These are phyloP conservation scores for Python bivittatus DNA, from an alignment of 2,113 vertebrate species.

Conservation along the genomic window DNA sequence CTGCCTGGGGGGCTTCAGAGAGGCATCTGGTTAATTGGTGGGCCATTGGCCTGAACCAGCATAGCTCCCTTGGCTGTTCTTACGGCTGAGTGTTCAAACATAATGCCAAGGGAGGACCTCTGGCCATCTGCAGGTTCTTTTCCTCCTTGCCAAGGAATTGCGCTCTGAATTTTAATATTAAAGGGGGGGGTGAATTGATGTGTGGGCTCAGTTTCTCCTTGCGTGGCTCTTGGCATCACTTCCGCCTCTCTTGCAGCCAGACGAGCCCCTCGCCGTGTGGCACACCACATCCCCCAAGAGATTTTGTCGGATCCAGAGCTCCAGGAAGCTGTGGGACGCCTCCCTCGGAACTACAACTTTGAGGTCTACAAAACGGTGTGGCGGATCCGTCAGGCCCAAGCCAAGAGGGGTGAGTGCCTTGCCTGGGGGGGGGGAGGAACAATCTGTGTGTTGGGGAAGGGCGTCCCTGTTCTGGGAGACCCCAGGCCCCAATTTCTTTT, in stretches of 20 bases:
- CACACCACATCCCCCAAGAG: slow-evolving; percentile 90
- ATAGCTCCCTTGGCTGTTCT: not conserved
- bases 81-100: not conserved
- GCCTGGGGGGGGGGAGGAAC: not conserved
- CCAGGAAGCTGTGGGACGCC: slow-evolving; percentile 75
- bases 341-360: slow-evolving; percentile 97
- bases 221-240: rapidly evolving
- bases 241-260: slow-evolving; percentile 47
- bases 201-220: not conserved
- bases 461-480: rapidly evolving
- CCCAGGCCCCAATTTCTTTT: not conserved
- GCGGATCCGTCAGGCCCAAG: slow-evolving; percentile 86
- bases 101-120: not conserved
- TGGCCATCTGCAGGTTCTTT: not conserved
- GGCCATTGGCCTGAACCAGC: not conserved
- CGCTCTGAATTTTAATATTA: no score
- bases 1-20: not conserved
- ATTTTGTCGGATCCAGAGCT: slow-evolving; percentile 84
- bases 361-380: slow-evolving; percentile 97
- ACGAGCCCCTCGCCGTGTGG: slow-evolving; percentile 68
- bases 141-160: not conserved
- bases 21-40: not conserved
- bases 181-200: no score
- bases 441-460: rapidly evolving
- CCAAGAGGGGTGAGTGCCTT: slow-evolving; percentile 82